Evolutionary conservation across 2,888 invertebrate species (phyloP).

Genomic region (Pollenia angustigena): DNA sequence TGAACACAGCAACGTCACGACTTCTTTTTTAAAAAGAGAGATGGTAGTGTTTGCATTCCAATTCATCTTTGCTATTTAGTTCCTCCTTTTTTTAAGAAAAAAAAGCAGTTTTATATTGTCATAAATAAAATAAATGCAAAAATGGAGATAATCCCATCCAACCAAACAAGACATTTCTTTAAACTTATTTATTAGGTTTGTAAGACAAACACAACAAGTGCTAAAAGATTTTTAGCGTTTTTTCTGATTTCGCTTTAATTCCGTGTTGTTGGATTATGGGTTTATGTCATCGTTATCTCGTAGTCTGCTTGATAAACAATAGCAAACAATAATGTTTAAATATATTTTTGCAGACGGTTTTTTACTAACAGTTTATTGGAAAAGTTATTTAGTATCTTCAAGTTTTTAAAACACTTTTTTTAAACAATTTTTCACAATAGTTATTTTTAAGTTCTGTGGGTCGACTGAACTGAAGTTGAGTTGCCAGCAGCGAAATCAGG

Average conservation of each 20-base stretch:
- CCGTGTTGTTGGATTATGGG: conserved; percentile 4
- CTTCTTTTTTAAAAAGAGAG: background rate
- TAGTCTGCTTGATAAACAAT: background rate
- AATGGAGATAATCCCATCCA: conserved; percentile 4
- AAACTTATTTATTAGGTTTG: conserved; percentile 52
- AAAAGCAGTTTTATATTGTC: conserved; percentile 33
- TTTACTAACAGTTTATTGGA: no score
- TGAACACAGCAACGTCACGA: conserved; percentile 12
- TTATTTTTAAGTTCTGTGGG: no score
- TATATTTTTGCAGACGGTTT: background rate
- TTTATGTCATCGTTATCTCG: background rate
- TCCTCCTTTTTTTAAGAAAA: conserved; percentile 12
- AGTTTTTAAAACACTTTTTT: no score
- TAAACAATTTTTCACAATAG: no score
- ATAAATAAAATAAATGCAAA: conserved; percentile 5
- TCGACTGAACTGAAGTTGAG: no score
- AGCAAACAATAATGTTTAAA: background rate
- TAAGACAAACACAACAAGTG: conserved; percentile 33
- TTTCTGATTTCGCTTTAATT: conserved; percentile 1
- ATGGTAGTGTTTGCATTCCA: conserved; percentile 4
- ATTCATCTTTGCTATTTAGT: conserved; percentile 26
- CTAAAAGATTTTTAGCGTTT: background rate
- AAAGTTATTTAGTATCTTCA: no score
- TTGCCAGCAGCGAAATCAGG: no score
- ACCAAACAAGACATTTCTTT: conserved; percentile 12